phyloP scores from a whole-genome alignment of 1,140 invertebrate species.

The Hyphantria cunea region DNA sequence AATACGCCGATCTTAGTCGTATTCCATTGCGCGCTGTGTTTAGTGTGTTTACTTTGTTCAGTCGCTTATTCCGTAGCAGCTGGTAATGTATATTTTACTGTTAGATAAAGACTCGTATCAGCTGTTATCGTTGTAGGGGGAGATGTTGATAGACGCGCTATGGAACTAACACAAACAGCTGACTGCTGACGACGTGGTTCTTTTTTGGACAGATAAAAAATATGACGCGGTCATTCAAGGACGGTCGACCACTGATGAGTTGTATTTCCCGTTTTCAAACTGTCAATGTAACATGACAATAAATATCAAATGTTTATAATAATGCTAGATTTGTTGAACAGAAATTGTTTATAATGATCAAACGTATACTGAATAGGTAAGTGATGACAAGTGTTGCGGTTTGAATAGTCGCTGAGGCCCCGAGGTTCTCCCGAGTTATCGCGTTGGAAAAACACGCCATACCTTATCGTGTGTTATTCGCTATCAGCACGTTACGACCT shows the following conservation, averaged over 20 bases:
- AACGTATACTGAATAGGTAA: constrained; percentile 24
- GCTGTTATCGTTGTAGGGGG: constrained; percentile 36
- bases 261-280: constrained; percentile 67
- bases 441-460: constrained; percentile 72
- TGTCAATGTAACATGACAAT: constrained; percentile 53
- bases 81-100: constrained; percentile 40
- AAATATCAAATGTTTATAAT: constrained; percentile 44
- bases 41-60: background rate
- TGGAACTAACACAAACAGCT: constrained; percentile 74
- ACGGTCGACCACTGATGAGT: constrained; percentile 62
- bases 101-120: constrained; percentile 22
- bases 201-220: constrained; percentile 71
- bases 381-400: constrained; percentile 23
- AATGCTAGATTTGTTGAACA: constrained; percentile 40
- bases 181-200: constrained; percentile 63
- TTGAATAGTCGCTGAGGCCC: constrained; percentile 45
- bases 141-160: constrained; percentile 68
- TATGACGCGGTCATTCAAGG: constrained; percentile 73
- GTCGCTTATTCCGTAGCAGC: background rate
- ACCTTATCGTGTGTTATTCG: constrained; percentile 65
- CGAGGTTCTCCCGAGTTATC: constrained; percentile 63
- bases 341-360: constrained; percentile 31
- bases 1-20: constrained; percentile 36
- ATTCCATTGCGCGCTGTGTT: constrained; percentile 53
- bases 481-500: constrained; percentile 61